A percentile compares a stretch with the other conserved stretches of the same genome.
Evolutionary conservation across 2,888 invertebrate genomes (phyloP).

Genomic region (Heteropelma amictum): DNA sequence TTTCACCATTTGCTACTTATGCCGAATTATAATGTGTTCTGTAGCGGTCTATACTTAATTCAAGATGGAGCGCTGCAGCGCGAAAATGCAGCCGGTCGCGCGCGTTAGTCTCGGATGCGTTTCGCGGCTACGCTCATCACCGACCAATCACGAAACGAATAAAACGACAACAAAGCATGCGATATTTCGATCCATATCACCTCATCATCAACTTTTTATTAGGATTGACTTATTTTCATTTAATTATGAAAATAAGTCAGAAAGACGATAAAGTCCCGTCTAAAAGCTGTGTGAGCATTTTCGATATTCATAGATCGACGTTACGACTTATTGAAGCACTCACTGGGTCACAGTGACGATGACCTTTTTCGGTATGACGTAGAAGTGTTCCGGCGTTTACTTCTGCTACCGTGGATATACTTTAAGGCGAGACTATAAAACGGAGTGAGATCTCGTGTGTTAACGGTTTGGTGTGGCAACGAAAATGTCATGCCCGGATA

Average conservation of each 20-base stretch:
- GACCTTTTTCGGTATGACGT: slow-evolving; percentile 50
- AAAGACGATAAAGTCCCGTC: not conserved
- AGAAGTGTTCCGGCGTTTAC: slow-evolving; percentile 16
- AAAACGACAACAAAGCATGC: too few species aligned
- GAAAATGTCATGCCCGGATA: slow-evolving; percentile 48
- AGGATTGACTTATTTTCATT: too few species aligned
- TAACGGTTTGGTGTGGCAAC: slow-evolving; percentile 12
- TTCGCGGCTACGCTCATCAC: too few species aligned
- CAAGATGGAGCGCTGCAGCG: too few species aligned
- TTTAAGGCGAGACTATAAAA: slow-evolving; percentile 25
- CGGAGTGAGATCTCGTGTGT: slow-evolving; percentile 14
- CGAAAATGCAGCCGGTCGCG: too few species aligned
- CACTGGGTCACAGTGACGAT: slow-evolving; percentile 20
- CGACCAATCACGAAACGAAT: too few species aligned
- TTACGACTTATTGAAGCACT: not conserved
- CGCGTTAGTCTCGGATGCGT: too few species aligned
- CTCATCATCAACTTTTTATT: too few species aligned
- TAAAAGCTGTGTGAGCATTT: not conserved
- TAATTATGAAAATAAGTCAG: not conserved
- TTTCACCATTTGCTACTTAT: too few species aligned
- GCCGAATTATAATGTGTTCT: too few species aligned
- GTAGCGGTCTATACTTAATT: too few species aligned
- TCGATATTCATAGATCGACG: not conserved
- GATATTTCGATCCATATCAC: too few species aligned
- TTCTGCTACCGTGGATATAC: slow-evolving; percentile 25